Percentiles rank a stretch among this genome's conserved stretches.
Evolutionary conservation across 2,888 invertebrate genomes (phyloP).

Genomic region (Drosophila atripex): DNA sequence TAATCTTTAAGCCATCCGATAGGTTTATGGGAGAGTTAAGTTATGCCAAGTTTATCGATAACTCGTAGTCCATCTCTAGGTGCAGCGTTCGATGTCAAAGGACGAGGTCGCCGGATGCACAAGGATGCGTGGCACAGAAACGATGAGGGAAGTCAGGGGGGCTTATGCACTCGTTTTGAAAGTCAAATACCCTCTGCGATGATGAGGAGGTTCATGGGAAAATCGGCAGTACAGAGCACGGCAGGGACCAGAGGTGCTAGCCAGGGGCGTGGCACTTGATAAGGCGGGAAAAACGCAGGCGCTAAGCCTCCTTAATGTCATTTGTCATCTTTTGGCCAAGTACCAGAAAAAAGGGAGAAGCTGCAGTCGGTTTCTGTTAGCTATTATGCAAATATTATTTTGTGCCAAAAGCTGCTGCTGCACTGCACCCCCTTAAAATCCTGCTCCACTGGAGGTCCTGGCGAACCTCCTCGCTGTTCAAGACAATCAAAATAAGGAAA

Average conservation of each 20-base stretch:
- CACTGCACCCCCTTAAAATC: neutral
- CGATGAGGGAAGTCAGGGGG: neutral
- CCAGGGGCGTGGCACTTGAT: slow-evolving; percentile 4
- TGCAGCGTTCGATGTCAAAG: slow-evolving; percentile 3
- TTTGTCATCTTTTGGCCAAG: slow-evolving; percentile 66
- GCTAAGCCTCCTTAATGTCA: slow-evolving; percentile 70
- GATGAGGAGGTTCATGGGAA: slow-evolving; percentile 12
- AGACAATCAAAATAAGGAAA: slow-evolving; percentile 46
- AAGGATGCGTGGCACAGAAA: slow-evolving; percentile 29
- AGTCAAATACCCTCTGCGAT: slow-evolving; percentile 53
- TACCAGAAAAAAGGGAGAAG: slow-evolving; percentile 20
- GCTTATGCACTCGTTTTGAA: slow-evolving; percentile 43
- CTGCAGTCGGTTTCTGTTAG: slow-evolving; percentile 66
- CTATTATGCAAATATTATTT: slow-evolving; percentile 77
- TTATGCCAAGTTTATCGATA: neutral
- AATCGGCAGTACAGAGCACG: neutral
- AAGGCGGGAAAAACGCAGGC: slow-evolving; percentile 42
- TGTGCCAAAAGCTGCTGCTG: slow-evolving; percentile 47
- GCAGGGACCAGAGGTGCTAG: neutral
- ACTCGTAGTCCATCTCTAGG: neutral
- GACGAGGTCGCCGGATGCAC: slow-evolving; percentile 37
- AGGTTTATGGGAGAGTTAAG: neutral
- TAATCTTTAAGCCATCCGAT: neutral
- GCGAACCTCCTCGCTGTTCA: slow-evolving; percentile 28
- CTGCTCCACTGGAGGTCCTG: neutral